phyloP scores from a whole-genome alignment of 2,797 vertebrate genomes.

The Falco rusticolus region DNA sequence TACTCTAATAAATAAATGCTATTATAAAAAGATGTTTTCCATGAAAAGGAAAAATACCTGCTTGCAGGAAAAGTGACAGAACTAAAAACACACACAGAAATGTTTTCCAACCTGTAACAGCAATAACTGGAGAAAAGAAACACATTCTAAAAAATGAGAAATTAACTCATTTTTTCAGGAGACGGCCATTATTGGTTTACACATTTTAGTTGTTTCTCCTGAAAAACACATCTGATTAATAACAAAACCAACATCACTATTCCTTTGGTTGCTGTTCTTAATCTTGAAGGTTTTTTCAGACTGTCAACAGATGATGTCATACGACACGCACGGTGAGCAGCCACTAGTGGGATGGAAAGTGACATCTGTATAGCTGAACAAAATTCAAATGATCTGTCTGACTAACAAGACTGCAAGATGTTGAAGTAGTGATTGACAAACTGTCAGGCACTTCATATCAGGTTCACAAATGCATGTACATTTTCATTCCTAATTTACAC shows the following conservation, averaged over 20 bases:
- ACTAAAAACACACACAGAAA: background rate
- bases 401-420: background rate
- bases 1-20: constrained; percentile 14
- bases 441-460: background rate
- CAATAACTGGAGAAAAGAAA: background rate
- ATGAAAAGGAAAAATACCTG: background rate
- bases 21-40: background rate
- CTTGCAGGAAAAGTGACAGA: background rate
- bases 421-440: background rate
- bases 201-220: background rate
- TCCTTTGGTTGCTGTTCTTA: background rate
- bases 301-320: background rate
- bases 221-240: background rate
- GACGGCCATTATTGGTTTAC: background rate
- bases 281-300: background rate
- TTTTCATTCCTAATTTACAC: background rate
- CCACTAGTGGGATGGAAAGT: background rate
- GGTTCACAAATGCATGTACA: background rate
- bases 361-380: background rate
- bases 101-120: background rate
- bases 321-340: accelerated
- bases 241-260: background rate
- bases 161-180: accelerated
- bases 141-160: background rate
- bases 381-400: background rate